A percentile compares a stretch with the other conserved stretches of the same genome.
phyloP scores from a whole-genome alignment of 2,888 invertebrate genomes.

The Dryobotodes eremita region DNA sequence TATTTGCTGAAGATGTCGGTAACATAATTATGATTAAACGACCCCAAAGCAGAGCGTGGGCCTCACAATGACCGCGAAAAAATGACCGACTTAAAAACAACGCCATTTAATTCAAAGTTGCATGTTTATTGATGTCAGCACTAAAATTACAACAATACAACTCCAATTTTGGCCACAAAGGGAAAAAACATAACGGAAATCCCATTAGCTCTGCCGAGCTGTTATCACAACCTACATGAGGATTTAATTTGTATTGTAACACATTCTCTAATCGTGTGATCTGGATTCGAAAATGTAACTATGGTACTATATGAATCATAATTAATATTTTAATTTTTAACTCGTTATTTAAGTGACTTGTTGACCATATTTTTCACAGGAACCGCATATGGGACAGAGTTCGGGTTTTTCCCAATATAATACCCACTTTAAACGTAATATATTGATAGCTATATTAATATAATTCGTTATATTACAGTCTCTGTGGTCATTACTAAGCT shows the following conservation, averaged over 20 bases:
- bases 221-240: constrained; percentile 71
- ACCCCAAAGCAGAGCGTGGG: not conserved
- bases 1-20: constrained; percentile 1
- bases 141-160: constrained; percentile 38
- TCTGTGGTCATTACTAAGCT: constrained; percentile 29
- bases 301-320: constrained; percentile 17
- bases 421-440: not conserved
- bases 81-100: not conserved
- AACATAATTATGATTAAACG: not conserved
- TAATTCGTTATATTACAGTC: not conserved
- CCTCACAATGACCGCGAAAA: constrained; percentile 17
- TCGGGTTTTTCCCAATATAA: constrained; percentile 20
- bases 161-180: constrained; percentile 53
- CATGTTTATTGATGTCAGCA: constrained; percentile 43
- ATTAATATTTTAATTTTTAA: constrained; percentile 17
- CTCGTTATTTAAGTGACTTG: not conserved
- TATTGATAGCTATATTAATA: not conserved
- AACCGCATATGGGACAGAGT: not conserved
- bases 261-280: constrained; percentile 66
- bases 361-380: constrained; percentile 5
- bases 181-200: constrained; percentile 68
- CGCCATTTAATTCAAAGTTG: constrained; percentile 9
- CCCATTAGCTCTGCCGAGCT: constrained; percentile 57
- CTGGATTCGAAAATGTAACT: constrained; percentile 46
- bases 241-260: constrained; percentile 57